phyloP scores from a whole-genome alignment of 2,888 invertebrate genomes.

The Idaea dimidiata region DNA sequence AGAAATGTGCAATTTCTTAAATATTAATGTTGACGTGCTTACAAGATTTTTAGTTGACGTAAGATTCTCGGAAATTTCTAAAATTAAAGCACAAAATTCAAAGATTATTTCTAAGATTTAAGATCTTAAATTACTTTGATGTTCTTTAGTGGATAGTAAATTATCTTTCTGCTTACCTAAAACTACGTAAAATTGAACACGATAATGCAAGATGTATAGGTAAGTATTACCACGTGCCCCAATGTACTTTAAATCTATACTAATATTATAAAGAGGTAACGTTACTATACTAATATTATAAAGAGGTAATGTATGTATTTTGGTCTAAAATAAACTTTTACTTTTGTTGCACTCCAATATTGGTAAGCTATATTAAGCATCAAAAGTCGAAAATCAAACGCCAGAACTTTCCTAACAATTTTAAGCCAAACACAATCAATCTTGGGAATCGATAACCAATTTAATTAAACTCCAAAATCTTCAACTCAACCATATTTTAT shows the following conservation, averaged over 20 bases:
- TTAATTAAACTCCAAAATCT: neutral
- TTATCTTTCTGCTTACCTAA: neutral
- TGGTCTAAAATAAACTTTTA: no score
- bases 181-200: neutral
- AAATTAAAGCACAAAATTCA: neutral
- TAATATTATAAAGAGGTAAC: no score
- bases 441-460: neutral
- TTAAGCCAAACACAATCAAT: neutral
- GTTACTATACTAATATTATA: no score
- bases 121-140: no score
- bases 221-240: neutral
- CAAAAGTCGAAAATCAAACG: neutral
- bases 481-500: neutral
- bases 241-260: no score
- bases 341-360: neutral
- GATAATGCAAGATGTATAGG: neutral
- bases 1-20: neutral
- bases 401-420: neutral
- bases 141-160: neutral
- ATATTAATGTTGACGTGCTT: neutral
- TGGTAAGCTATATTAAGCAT: neutral
- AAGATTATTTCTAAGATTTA: neutral
- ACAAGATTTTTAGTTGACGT: neutral
- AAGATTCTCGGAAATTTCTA: neutral
- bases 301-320: no score